phyloP scores from a whole-genome alignment of 2,797 vertebrate species.

The Falco concolor region DNA sequence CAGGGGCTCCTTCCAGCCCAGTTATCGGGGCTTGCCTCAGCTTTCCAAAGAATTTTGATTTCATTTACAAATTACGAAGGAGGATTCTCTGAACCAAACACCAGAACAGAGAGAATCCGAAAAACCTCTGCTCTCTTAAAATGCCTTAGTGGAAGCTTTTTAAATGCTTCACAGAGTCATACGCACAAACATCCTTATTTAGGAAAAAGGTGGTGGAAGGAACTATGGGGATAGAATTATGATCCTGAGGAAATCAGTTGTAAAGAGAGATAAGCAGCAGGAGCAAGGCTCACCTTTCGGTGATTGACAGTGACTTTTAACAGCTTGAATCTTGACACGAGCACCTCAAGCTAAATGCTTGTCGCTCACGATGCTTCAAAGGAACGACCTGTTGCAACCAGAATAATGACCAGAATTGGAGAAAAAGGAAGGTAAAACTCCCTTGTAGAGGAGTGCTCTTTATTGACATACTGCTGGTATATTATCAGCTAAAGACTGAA shows the following conservation, averaged over 20 bases:
- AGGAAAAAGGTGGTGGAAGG: background rate
- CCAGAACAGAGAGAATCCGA: background rate
- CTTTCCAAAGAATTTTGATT: background rate
- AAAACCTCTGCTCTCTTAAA: background rate
- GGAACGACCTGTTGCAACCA: background rate
- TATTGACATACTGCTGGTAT: background rate
- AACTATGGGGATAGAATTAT: background rate
- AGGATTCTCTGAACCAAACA: constrained; percentile 30
- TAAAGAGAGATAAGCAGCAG: constrained; percentile 26
- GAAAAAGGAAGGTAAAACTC: constrained; percentile 11
- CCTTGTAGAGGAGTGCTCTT: background rate
- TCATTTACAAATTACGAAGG: constrained; percentile 5
- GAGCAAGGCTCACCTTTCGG: constrained; percentile 1
- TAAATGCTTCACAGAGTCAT: background rate
- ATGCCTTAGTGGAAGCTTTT: background rate
- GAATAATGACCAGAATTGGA: background rate
- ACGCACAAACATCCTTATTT: background rate
- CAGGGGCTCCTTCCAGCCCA: background rate
- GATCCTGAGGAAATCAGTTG: background rate
- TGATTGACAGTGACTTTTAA: constrained; percentile 57
- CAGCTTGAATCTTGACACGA: constrained; percentile 9
- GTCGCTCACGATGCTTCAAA: background rate
- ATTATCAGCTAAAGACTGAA: background rate
- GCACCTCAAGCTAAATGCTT: constrained; percentile 22
- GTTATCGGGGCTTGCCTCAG: background rate